Evolutionary conservation across 2,888 invertebrate species (phyloP), one percentile per base, ranked within the genome.

Genomic region (Coecobrya sp.): DNA sequence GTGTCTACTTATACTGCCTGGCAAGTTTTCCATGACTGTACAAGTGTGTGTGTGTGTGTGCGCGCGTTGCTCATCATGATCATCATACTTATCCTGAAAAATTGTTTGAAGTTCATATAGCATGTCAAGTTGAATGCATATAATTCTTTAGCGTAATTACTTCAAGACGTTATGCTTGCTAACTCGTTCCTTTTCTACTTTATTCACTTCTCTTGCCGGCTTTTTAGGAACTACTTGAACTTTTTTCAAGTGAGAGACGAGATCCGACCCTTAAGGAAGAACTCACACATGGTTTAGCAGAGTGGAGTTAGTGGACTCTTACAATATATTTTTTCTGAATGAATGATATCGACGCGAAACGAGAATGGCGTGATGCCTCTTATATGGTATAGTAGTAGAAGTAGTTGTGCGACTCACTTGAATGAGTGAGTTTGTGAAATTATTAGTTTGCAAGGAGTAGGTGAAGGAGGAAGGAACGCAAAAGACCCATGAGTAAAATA

Each of bases 91-190:
- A 76, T 25, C 52, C 36, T 62, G 86, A 86, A 68, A 86, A 86
- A 86, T 86, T 70, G 73, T 70, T 86, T 86, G 36, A 86, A 86
- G 86, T 86, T 86, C 86, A 86, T 86, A 70, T 27, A 55, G 36
- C 70, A 73, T 82, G 82, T 82, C 82, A 82, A 62, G 82, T 62
- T 82, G 59, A 82, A 82, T 82, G 82, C 59, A n/a, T 82, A 62
- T 59, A 62, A 82, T 16, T 68, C 45, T 68, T 85, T 49, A 42
- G 45, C 27, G 68, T 85, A 85, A 85, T 85, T 85, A 85, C 85
- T 85, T 68, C 49, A 85, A 42, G 85, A 85, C 65, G 2, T 36
- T 36, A 4, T 25, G 52, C 11, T 19, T 42, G 22, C 82, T 62
- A 13, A 2, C 36, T 62, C 30, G 22, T 10, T 70, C 19, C 2